These are phyloP conservation scores for Endotricha flammealis DNA, from an alignment of 2,888 invertebrate species.

Conservation along the genomic window DNA sequence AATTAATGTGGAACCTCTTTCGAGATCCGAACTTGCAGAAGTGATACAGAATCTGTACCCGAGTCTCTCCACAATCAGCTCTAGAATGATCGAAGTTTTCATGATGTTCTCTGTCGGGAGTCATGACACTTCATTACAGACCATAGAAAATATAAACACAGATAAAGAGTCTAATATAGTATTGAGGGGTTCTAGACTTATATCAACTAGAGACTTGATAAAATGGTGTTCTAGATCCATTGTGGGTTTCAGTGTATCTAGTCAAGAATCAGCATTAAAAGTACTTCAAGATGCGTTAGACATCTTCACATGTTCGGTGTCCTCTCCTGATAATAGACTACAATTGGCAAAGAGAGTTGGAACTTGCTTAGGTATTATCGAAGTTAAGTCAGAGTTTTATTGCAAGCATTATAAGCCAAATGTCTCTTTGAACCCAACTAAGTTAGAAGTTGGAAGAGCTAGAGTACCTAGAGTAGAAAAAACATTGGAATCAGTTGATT, in stretches of 20 bases:
- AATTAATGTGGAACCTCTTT: conserved; percentile 88
- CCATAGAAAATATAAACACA: conserved; percentile 38
- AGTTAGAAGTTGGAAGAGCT: conserved; percentile 85
- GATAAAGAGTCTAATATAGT: conserved; percentile 37
- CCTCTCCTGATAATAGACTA: conserved; percentile 81
- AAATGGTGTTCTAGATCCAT: conserved; percentile 93
- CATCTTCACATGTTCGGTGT: conserved; percentile 90
- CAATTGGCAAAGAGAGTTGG: conserved; percentile 86
- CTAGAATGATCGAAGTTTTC: conserved; percentile 90
- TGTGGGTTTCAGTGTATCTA: conserved; percentile 84
- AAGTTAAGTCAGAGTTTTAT: conserved; percentile 89
- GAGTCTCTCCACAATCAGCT: conserved; percentile 82
- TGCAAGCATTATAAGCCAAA: conserved; percentile 88
- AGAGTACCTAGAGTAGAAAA: conserved; percentile 66
- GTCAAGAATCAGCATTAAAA: conserved; percentile 81
- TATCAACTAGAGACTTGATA: conserved; percentile 92
- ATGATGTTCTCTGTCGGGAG: conserved; percentile 86
- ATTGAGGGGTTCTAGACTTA: conserved; percentile 79
- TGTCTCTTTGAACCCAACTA: conserved; percentile 76
- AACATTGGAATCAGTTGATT: conserved; percentile 51
- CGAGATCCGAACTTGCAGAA: conserved; percentile 84
- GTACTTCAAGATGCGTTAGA: conserved; percentile 94
- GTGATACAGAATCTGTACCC: conserved; percentile 85
- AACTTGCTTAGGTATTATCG: conserved; percentile 88
- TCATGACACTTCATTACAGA: conserved; percentile 72